phyloP scores from a whole-genome alignment of 2,888 invertebrate species.

The Marasmarcha lunaedactyla region DNA sequence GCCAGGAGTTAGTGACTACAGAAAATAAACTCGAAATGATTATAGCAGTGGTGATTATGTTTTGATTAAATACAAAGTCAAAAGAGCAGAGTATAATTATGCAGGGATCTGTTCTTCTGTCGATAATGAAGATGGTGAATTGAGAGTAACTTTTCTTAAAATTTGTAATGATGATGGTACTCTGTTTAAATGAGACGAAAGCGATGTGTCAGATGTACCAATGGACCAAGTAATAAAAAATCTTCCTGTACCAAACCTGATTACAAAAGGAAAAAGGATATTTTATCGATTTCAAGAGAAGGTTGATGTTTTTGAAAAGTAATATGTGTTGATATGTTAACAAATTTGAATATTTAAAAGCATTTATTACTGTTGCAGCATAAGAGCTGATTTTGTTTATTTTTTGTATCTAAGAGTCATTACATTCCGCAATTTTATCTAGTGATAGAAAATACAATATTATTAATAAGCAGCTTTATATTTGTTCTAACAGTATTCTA shows the following conservation, averaged over 20 bases:
- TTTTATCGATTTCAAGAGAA: slow-evolving; percentile 8
- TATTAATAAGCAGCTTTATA: no score
- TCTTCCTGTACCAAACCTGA: slow-evolving; percentile 9
- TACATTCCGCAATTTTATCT: no score
- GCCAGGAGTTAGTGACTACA: background rate
- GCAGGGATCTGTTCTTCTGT: slow-evolving; percentile 11
- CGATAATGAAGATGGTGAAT: no score
- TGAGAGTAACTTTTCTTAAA: no score
- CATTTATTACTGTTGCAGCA: no score
- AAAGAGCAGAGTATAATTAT: slow-evolving; percentile 12
- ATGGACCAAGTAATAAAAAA: slow-evolving; percentile 13
- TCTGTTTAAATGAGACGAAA: slow-evolving; percentile 12
- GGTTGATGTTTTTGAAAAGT: slow-evolving; percentile 4
- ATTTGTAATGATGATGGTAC: slow-evolving; percentile 11
- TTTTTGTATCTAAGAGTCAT: no score
- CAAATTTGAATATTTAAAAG: no score
- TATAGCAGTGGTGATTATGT: slow-evolving; percentile 10
- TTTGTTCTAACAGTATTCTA: no score
- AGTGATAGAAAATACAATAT: no score
- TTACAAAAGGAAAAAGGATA: slow-evolving; percentile 9
- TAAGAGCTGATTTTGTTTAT: no score
- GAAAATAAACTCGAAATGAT: slow-evolving; percentile 5
- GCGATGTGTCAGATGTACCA: slow-evolving; percentile 13
- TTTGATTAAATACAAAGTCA: slow-evolving; percentile 7
- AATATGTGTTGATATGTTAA: no score